Evolutionary conservation across 53 echinoderm and acorn worm species (phyloP), one percentile per base, ranked within the genome.

Genomic region (Crossaster papposus): DNA sequence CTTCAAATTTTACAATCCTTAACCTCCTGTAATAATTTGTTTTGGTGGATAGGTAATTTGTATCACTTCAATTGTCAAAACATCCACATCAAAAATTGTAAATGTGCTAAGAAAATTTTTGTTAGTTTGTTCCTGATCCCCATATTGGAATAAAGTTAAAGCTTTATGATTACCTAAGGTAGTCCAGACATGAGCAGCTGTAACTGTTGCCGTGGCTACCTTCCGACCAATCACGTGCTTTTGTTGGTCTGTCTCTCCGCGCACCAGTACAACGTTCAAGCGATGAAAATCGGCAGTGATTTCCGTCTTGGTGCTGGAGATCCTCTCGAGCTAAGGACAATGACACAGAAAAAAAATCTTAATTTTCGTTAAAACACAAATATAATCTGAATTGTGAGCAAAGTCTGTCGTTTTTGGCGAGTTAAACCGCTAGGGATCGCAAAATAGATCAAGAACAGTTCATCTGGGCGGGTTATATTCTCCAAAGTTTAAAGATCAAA

Each of bases 181-280:
- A 20, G 93, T 93, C 70, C 92, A 95, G 30, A 99, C 92, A 77
- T 96, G 95, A 65, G 96, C 96, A 26, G 93, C 96, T 64, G 92
- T 93, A n/a, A 99, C 88, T 24, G 99, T 99, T 23, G 94, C 94
- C 36, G 99, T 99, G 58, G 96, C 99, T 35, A 99, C 96, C 85
- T 99, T 99, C 86, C 92, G 93, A 23, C 96, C 99, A 24, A 86
- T 92, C 68, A 90, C 89, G 17, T 83, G 76, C 80, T 92, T 89
- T 72, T 89, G 82, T 32, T 92, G 81, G 51, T 94, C 89, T 30
- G 73, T 92, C 32, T 92, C 86, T 22, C 96, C 90, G n/a, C 95
- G 88, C 72, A 99, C 93, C 58, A 99, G 62, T 44, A 99, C 96
- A 10, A 99, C 79, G 83, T 99, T 99, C 0, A 99, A 90, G 34